Evolutionary conservation across 1,140 invertebrate genomes (phyloP).

Genomic region (Drosophila ananassae): DNA sequence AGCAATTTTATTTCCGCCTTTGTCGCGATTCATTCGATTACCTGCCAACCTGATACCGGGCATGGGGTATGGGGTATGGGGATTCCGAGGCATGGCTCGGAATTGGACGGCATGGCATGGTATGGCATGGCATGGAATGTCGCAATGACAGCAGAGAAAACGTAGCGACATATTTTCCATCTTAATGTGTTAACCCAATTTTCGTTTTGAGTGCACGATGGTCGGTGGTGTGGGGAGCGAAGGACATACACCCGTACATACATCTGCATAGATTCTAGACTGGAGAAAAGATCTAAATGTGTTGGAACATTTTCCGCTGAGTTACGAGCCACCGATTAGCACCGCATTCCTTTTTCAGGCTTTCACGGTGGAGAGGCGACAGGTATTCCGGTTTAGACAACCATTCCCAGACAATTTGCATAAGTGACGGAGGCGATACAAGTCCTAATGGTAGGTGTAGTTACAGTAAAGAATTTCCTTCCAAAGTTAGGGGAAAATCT

Average conservation of each 20-base stretch:
- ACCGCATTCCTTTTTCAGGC: constrained; percentile 1
- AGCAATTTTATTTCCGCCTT: constrained; percentile 80
- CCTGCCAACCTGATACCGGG: constrained; percentile 64
- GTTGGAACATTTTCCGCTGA: constrained; percentile 20
- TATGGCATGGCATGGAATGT: constrained; percentile 30
- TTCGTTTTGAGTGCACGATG: constrained; percentile 60
- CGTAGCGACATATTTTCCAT: constrained; percentile 48
- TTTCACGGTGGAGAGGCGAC: neutral
- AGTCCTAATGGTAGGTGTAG: constrained; percentile 1
- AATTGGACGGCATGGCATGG: constrained; percentile 24
- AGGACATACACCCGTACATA: constrained; percentile 1
- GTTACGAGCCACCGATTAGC: constrained; percentile 20
- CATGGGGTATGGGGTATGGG: constrained; percentile 3
- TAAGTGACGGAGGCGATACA: constrained; percentile 44
- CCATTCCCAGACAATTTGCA: constrained; percentile 57
- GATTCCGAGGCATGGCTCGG: constrained; percentile 12
- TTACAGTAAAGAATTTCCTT: constrained; percentile 15
- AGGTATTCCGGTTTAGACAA: constrained; percentile 23
- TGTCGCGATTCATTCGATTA: constrained; percentile 78
- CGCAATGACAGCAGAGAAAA: constrained; percentile 43
- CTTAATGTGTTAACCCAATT: constrained; percentile 80
- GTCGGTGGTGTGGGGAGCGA: neutral
- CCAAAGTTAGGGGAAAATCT: neutral
- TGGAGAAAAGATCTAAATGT: constrained; percentile 12
- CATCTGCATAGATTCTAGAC: neutral